Conservation (phyloP, 1,140 invertebrate species). For the Psix sp. region DNA sequence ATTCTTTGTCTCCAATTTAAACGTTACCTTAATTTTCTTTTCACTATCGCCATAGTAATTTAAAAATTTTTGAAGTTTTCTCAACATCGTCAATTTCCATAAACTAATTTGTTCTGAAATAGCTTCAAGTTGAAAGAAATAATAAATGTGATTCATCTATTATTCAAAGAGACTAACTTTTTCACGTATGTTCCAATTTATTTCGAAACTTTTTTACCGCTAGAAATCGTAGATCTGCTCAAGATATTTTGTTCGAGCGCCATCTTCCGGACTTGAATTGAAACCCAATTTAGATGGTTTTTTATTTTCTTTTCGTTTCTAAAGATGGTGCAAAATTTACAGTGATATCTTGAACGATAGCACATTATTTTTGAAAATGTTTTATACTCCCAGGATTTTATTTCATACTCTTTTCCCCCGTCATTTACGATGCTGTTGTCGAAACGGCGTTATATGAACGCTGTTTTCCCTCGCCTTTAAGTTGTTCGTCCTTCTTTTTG, state of each 20-base stretch:
- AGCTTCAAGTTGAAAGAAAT: no score
- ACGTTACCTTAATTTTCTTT: constrained; percentile 35
- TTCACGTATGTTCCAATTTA: constrained; percentile 30
- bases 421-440: constrained; percentile 38
- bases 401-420: constrained; percentile 18
- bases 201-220: no score
- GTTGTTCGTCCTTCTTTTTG: not conserved
- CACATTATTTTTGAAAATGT: constrained; percentile 39
- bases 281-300: constrained; percentile 16
- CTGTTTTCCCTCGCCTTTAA: not conserved
- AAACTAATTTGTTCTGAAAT: no score
- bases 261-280: constrained; percentile 11
- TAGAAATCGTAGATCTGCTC: no score
- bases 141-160: no score
- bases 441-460: constrained; percentile 33
- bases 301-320: constrained; percentile 16
- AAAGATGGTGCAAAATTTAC: constrained; percentile 22
- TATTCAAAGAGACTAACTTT: no score
- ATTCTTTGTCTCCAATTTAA: constrained; percentile 42
- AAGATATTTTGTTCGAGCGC: no score
- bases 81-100: no score
- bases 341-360: constrained; percentile 33
- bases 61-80: no score
- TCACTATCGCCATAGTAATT: constrained; percentile 23
- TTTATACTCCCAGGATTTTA: constrained; percentile 29